Percentiles rank a stretch among this genome's conserved stretches.
phyloP scores from a whole-genome alignment of 2,797 vertebrate genomes.

The Sarcoramphus papa region DNA sequence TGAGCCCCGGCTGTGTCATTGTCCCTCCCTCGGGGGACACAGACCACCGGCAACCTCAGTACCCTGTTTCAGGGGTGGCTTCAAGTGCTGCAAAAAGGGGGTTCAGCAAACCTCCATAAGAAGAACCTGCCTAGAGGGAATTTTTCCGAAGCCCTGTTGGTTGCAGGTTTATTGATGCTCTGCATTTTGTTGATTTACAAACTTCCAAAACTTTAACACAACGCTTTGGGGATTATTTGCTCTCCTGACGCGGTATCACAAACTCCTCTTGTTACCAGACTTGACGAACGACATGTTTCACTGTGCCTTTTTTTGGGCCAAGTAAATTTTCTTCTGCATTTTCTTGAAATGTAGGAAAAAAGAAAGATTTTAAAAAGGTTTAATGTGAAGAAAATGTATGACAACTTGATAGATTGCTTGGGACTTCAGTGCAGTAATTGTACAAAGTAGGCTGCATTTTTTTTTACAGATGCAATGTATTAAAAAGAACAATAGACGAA shows the following conservation, averaged over 20 bases:
- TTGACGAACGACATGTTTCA: background rate
- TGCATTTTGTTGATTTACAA: background rate
- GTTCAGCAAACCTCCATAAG: background rate
- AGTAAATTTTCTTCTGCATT: slow-evolving; percentile 27
- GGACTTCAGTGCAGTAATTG: slow-evolving; percentile 36
- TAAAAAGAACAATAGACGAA: slow-evolving; percentile 48
- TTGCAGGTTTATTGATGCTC: background rate
- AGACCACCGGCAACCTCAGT: background rate
- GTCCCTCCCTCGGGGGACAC: background rate
- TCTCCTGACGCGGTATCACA: background rate
- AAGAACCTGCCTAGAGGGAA: background rate
- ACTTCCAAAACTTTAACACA: background rate
- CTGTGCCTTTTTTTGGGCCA: background rate
- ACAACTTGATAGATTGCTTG: slow-evolving; percentile 51
- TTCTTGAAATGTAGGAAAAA: background rate
- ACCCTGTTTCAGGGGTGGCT: background rate
- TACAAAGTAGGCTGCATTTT: slow-evolving; percentile 27
- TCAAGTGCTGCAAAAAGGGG: background rate
- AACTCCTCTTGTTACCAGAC: slow-evolving; percentile 8
- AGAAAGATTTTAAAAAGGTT: background rate
- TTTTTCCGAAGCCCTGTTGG: background rate
- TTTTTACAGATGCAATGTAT: slow-evolving; percentile 17
- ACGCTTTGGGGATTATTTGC: background rate
- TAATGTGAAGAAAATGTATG: slow-evolving; percentile 28
- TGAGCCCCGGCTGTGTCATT: background rate